These are phyloP conservation scores for Pluvialis apricaria DNA, from an alignment of 2,113 vertebrate genomes.

Conservation along the genomic window DNA sequence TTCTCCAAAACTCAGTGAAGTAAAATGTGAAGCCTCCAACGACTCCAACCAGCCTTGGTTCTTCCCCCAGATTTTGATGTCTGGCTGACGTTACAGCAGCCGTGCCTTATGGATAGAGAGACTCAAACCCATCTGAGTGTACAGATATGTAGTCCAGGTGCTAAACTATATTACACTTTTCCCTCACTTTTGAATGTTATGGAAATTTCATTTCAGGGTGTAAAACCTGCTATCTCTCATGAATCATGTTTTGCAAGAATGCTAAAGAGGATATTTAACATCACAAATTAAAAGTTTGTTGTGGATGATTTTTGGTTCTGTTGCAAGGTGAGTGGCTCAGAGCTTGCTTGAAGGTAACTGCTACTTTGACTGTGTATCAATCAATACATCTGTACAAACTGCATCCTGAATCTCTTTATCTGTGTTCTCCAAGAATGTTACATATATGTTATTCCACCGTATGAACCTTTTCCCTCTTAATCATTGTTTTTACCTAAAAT, in stretches of 20 bases:
- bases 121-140: neutral
- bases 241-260: neutral
- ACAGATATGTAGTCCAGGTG: neutral
- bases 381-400: neutral
- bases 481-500: neutral
- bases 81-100: fast-evolving
- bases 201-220: neutral
- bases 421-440: neutral
- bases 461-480: neutral
- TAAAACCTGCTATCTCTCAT: neutral
- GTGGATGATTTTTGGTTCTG: neutral
- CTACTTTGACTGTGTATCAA: neutral
- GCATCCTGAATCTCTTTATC: neutral
- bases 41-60: neutral
- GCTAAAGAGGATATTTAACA: neutral
- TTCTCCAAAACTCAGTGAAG: neutral
- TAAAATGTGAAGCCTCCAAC: neutral
- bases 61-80: neutral
- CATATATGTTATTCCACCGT: neutral
- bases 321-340: neutral
- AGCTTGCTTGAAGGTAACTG: neutral
- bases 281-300: neutral
- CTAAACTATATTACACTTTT: neutral
- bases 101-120: neutral
- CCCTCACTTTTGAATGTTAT: neutral